Evolutionary conservation across 2,797 vertebrate species (phyloP).

Genomic region (Tadarida brasiliensis): DNA sequence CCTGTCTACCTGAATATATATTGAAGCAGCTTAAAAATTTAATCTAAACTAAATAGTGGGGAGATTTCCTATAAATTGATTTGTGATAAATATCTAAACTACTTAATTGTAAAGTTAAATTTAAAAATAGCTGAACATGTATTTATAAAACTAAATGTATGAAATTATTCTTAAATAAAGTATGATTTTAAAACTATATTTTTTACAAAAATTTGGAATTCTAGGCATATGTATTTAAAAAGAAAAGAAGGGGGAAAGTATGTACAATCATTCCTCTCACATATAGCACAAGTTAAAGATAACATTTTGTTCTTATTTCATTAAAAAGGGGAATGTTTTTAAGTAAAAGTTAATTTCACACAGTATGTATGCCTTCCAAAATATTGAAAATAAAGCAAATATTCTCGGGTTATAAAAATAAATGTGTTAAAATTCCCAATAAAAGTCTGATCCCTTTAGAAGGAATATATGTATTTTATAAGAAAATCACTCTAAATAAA

Average conservation of each 20-base stretch:
- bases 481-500: slow-evolving; percentile 39
- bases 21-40: not conserved
- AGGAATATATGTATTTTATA: not conserved
- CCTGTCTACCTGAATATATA: not conserved
- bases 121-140: slow-evolving; percentile 31
- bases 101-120: slow-evolving; percentile 16
- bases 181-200: not conserved
- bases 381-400: slow-evolving; percentile 28
- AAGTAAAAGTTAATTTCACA: not conserved
- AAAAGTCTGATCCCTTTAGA: not conserved
- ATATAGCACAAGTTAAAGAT: not conserved
- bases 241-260: not conserved
- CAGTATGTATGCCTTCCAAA: not conserved
- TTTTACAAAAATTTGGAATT: not conserved
- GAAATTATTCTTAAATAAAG: slow-evolving; percentile 45
- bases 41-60: not conserved
- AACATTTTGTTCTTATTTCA: not conserved
- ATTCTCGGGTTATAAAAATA: not conserved
- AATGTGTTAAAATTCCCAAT: not conserved
- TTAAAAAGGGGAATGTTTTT: not conserved
- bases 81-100: not conserved
- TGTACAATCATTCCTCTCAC: not conserved
- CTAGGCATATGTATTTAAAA: slow-evolving; percentile 2
- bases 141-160: not conserved
- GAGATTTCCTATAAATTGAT: not conserved